Percentiles rank a stretch among this genome's conserved stretches.
Conservation (phyloP, 2,797 vertebrate genomes). For the Amblyraja radiata region DNA sequence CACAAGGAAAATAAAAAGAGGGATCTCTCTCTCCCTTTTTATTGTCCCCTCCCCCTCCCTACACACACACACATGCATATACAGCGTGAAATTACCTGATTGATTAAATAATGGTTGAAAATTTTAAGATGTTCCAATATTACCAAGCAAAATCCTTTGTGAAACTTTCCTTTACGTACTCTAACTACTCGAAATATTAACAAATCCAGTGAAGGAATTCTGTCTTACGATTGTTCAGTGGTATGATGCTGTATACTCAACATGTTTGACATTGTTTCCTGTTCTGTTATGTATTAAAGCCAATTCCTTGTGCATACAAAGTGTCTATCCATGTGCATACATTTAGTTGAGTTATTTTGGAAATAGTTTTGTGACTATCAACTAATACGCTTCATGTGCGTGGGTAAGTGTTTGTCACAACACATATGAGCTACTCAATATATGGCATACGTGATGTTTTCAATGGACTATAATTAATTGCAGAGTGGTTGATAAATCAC, state of each 20-base stretch:
- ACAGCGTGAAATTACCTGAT: no score
- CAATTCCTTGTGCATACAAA: neutral
- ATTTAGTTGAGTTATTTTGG: neutral
- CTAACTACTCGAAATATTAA: neutral
- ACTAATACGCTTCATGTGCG: neutral
- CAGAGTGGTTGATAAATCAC: neutral
- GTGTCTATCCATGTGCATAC: neutral
- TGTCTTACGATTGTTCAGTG: neutral
- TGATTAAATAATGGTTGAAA: no score
- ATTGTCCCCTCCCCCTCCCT: no score
- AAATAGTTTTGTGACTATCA: neutral
- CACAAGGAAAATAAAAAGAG: no score
- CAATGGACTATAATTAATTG: neutral
- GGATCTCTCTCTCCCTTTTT: no score
- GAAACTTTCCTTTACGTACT: neutral
- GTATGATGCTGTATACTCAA: no score
- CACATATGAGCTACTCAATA: neutral
- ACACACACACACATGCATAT: no score
- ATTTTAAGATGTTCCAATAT: neutral
- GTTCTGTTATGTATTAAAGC: neutral
- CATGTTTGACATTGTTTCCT: no score
- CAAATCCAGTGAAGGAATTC: neutral
- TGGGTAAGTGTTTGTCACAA: neutral
- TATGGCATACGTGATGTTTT: neutral
- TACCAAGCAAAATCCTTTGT: neutral